phyloP scores from a whole-genome alignment of 2,888 invertebrate species.

The Chrysomela aeneicollis region DNA sequence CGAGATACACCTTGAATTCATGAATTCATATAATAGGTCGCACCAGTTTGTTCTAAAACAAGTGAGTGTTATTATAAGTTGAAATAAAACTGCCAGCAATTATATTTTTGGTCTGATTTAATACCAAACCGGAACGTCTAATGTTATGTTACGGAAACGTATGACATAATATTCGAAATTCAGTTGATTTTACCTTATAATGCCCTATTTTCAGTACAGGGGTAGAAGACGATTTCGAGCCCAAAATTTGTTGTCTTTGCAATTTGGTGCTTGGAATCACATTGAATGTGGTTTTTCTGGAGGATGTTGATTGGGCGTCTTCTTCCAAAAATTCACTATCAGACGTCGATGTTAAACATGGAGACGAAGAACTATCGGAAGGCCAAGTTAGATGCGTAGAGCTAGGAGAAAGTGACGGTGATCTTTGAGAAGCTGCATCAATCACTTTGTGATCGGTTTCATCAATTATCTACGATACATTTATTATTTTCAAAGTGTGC shows the following conservation, averaged over 20 bases:
- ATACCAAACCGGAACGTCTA: no score
- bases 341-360: conserved; percentile 50
- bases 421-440: conserved; percentile 54
- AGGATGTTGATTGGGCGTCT: conserved; percentile 44
- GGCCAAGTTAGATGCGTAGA: conserved; percentile 63
- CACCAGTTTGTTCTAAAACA: no score
- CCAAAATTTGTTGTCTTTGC: conserved; percentile 48
- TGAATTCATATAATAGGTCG: no score
- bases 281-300: conserved; percentile 38
- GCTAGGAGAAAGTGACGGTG: conserved; percentile 59
- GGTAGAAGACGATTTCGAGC: conserved; percentile 61
- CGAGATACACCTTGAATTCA: no score
- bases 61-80: no score
- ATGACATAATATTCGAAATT: neutral
- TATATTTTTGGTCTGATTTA: no score
- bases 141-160: no score
- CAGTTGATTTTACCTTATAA: conserved; percentile 50
- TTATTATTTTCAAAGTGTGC: conserved; percentile 14
- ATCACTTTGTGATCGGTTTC: conserved; percentile 37
- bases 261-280: conserved; percentile 33
- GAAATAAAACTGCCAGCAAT: no score
- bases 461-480: conserved; percentile 37
- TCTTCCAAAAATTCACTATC: conserved; percentile 51
- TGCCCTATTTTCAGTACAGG: conserved; percentile 57
- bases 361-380: conserved; percentile 59